Conservation (phyloP, 2,113 vertebrate species). For the Poicephalus gulielmi region DNA sequence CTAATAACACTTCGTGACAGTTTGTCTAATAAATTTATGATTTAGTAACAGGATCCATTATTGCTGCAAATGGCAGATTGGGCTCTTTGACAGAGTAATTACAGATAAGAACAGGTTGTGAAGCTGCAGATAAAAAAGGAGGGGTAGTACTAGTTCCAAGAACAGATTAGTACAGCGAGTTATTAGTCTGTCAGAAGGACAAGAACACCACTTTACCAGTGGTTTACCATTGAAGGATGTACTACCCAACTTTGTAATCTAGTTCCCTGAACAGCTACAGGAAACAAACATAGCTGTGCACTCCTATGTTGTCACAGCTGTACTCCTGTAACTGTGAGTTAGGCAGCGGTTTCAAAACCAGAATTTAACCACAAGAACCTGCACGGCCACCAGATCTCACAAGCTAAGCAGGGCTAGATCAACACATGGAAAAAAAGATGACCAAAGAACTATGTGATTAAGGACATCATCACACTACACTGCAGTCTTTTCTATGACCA, state of each 20-base stretch:
- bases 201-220: neutral
- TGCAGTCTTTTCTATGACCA: neutral
- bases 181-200: neutral
- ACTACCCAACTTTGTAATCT: neutral
- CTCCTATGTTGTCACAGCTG: conserved; percentile 3
- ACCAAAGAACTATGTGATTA: neutral
- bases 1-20: neutral
- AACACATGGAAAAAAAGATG: neutral
- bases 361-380: neutral
- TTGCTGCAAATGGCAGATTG: neutral
- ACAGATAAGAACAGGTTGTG: neutral
- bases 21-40: neutral
- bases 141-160: neutral
- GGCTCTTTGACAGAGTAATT: conserved; percentile 17
- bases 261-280: neutral
- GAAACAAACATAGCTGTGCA: neutral
- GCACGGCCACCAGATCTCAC: neutral
- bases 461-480: neutral
- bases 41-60: conserved; percentile 15
- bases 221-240: neutral
- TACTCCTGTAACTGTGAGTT: neutral
- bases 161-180: neutral
- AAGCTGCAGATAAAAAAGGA: conserved; percentile 16
- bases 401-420: neutral
- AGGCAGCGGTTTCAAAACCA: neutral